A percentile compares a stretch with the other conserved stretches of the same genome.
phyloP scores from a whole-genome alignment of 2,113 vertebrate genomes.

The Trichomycterus rosablanca region DNA sequence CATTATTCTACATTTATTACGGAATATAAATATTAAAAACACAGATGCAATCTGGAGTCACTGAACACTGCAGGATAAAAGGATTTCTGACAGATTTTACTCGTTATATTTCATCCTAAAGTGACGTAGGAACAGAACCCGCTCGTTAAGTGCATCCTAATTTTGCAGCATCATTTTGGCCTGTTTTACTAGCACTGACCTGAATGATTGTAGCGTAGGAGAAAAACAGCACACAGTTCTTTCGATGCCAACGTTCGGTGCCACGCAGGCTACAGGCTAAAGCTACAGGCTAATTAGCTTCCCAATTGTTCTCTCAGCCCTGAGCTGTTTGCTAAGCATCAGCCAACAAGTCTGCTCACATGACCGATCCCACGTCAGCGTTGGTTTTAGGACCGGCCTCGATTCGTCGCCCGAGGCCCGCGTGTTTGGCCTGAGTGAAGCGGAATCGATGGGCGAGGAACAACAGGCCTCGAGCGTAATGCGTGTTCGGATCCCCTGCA shows the following conservation, averaged over 20 bases:
- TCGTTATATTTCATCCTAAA: no score
- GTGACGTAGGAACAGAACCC: no score
- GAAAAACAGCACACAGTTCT: neutral
- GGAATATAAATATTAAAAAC: no score
- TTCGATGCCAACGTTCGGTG: constrained; percentile 5
- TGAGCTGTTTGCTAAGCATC: constrained; percentile 24
- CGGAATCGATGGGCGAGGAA: constrained; percentile 10
- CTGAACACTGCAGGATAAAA: no score
- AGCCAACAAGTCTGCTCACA: constrained; percentile 13
- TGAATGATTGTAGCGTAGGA: neutral
- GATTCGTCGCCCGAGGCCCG: neutral
- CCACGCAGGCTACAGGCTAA: neutral
- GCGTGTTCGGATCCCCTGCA: constrained; percentile 6
- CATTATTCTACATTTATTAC: no score
- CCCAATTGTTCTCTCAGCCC: constrained; percentile 2
- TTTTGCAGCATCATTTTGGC: neutral
- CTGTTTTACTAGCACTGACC: no score
- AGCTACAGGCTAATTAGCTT: constrained; percentile 26
- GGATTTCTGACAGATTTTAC: no score
- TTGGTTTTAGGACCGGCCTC: neutral
- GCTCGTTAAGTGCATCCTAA: no score
- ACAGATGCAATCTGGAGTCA: no score
- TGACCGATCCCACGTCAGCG: neutral
- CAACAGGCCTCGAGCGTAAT: neutral
- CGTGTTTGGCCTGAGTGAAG: constrained; percentile 15